A percentile compares a stretch with the other conserved stretches of the same genome.
These are phyloP conservation scores for Alosa sapidissima DNA, from an alignment of 2,797 vertebrate species.

Conservation along the genomic window DNA sequence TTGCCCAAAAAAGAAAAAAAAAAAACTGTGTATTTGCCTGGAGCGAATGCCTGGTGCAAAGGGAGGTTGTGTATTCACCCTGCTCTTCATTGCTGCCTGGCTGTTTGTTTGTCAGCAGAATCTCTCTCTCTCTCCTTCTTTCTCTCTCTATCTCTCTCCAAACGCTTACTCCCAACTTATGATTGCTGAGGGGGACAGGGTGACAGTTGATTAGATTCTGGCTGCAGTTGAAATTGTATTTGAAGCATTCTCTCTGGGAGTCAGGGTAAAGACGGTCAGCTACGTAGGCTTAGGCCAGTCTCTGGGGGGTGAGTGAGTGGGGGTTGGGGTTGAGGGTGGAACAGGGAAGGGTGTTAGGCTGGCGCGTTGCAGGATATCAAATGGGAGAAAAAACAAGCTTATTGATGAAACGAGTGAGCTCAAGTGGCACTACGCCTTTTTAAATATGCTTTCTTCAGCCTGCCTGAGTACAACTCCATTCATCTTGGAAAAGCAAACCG, in stretches of 20 bases:
- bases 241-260: constrained; percentile 38
- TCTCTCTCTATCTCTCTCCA: neutral
- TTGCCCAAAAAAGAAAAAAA: neutral
- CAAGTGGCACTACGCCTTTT: constrained; percentile 16
- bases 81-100: neutral
- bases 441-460: constrained; percentile 37
- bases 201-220: constrained; percentile 35
- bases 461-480: neutral
- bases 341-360: constrained; percentile 5
- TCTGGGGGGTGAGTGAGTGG: neutral
- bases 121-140: neutral
- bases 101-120: constrained; percentile 31
- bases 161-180: constrained; percentile 31
- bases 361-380: constrained; percentile 14
- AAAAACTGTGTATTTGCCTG: neutral
- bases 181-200: constrained; percentile 28
- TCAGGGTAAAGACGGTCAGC: neutral
- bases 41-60: constrained; percentile 8
- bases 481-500: constrained; percentile 17
- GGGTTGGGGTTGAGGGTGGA: neutral
- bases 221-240: constrained; percentile 33
- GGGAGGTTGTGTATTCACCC: constrained; percentile 24
- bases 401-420: constrained; percentile 29
- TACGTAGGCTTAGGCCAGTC: neutral
- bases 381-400: constrained; percentile 37